phyloP scores from a whole-genome alignment of 2,888 invertebrate species.

The Byasa hedistus region DNA sequence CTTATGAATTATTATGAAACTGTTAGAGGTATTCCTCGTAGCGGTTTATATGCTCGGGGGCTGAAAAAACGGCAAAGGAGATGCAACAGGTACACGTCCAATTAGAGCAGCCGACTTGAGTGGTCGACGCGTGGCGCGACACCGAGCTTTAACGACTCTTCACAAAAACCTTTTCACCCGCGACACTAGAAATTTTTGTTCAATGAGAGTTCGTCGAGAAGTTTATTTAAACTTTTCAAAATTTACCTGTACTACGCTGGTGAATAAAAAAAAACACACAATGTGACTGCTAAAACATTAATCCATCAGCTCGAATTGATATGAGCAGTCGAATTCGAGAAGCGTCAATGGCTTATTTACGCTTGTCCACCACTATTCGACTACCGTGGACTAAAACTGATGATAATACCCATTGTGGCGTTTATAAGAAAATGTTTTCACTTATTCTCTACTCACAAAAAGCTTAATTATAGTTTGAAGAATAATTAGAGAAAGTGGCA shows the following conservation, averaged over 20 bases:
- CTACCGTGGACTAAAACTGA: background rate
- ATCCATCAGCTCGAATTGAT: background rate
- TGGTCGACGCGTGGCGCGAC: slow-evolving; percentile 67
- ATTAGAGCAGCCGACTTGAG: slow-evolving; percentile 72
- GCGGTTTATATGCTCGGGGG: slow-evolving; percentile 52
- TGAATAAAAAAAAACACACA: background rate
- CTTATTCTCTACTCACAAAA: background rate
- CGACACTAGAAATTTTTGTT: slow-evolving; percentile 66
- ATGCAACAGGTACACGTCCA: slow-evolving; percentile 78
- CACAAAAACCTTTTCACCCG: slow-evolving; percentile 73
- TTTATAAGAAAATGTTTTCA: background rate
- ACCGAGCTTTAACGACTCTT: slow-evolving; percentile 66
- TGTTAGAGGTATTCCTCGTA: slow-evolving; percentile 63
- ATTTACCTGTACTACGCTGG: slow-evolving; percentile 44
- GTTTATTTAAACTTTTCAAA: slow-evolving; percentile 61
- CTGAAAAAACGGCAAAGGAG: slow-evolving; percentile 62
- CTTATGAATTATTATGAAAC: slow-evolving; percentile 56
- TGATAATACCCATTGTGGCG: background rate
- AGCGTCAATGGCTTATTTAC: background rate
- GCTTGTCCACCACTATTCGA: background rate
- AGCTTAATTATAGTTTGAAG: background rate
- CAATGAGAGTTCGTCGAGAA: slow-evolving; percentile 57
- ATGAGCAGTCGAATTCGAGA: background rate
- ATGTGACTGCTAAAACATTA: background rate
- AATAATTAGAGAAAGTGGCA: background rate